Evolutionary conservation across 1,140 invertebrate species (phyloP).

Genomic region (Drosophila fuyamai): DNA sequence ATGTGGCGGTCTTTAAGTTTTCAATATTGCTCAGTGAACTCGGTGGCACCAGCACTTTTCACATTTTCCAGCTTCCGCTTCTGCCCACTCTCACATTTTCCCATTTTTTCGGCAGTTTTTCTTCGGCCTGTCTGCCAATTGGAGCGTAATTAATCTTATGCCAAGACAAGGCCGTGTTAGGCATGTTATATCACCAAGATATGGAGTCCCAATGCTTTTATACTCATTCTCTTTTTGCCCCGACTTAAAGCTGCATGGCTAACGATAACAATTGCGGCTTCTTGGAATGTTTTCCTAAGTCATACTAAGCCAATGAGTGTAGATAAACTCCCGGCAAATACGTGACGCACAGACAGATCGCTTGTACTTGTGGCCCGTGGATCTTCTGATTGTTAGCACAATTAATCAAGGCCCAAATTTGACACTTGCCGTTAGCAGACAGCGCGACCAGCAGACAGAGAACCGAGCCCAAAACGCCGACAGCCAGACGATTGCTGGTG

Average conservation of each 20-base stretch:
- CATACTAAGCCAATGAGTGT: slow-evolving; percentile 23
- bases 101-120: slow-evolving; percentile 46
- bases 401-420: slow-evolving; percentile 54
- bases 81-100: neutral
- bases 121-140: slow-evolving; percentile 62
- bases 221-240: neutral
- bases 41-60: slow-evolving; percentile 26
- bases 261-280: slow-evolving; percentile 38
- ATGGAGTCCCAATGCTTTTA: slow-evolving; percentile 30
- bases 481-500: slow-evolving; percentile 9
- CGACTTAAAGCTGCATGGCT: slow-evolving; percentile 24
- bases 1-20: slow-evolving; percentile 42
- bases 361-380: slow-evolving; percentile 4
- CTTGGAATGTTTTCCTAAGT: slow-evolving; percentile 11
- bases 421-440: slow-evolving; percentile 51
- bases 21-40: slow-evolving; percentile 66
- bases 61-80: slow-evolving; percentile 23
- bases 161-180: slow-evolving; percentile 57
- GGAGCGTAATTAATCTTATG: slow-evolving; percentile 76
- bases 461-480: slow-evolving; percentile 1
- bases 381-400: slow-evolving; percentile 49
- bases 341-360: slow-evolving; percentile 51
- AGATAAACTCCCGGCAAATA: slow-evolving; percentile 25
- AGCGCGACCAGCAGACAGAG: slow-evolving; percentile 37
- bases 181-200: slow-evolving; percentile 62